phyloP scores from a whole-genome alignment of 2,888 invertebrate species.

The Sepiola atlantica region DNA sequence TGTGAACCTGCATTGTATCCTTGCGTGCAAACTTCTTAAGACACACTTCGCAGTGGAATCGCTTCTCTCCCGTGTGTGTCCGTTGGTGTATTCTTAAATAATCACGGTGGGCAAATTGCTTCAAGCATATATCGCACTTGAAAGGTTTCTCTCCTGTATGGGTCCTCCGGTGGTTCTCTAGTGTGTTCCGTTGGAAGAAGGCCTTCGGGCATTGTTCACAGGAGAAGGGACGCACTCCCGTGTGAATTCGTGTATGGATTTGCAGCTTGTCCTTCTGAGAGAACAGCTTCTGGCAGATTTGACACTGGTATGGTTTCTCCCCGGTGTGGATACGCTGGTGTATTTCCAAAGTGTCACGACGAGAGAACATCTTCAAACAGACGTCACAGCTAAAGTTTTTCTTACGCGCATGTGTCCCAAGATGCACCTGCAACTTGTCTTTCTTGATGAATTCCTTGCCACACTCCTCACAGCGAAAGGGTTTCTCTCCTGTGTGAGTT shows the following conservation, averaged over 20 bases:
- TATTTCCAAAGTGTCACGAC: neutral
- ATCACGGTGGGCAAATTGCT: conserved; percentile 37
- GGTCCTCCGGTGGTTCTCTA: conserved; percentile 37
- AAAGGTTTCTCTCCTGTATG: conserved; percentile 45
- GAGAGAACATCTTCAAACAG: conserved; percentile 33
- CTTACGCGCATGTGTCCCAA: neutral
- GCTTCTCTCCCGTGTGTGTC: conserved; percentile 36
- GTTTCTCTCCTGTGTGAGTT: conserved; percentile 41
- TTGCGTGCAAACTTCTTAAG: conserved; percentile 42
- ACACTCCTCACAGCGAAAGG: conserved; percentile 24
- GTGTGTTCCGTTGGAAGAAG: neutral
- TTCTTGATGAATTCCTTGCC: conserved; percentile 32
- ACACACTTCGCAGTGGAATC: conserved; percentile 34
- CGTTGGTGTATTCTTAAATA: conserved; percentile 36
- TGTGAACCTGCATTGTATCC: conserved; percentile 13
- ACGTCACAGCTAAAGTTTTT: conserved; percentile 34
- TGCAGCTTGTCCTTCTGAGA: neutral
- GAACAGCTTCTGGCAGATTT: conserved; percentile 37
- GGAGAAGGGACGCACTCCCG: neutral
- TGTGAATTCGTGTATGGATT: conserved; percentile 38
- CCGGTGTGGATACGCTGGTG: conserved; percentile 37
- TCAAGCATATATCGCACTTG: conserved; percentile 8
- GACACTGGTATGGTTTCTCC: conserved; percentile 39
- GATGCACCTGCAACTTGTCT: conserved; percentile 38
- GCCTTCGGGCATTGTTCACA: conserved; percentile 38